A percentile compares a stretch with the other conserved stretches of the same genome.
Conservation (phyloP, 30 jellyfish, hydroid and myxozoan species). For the Chironex yamaguchii region DNA sequence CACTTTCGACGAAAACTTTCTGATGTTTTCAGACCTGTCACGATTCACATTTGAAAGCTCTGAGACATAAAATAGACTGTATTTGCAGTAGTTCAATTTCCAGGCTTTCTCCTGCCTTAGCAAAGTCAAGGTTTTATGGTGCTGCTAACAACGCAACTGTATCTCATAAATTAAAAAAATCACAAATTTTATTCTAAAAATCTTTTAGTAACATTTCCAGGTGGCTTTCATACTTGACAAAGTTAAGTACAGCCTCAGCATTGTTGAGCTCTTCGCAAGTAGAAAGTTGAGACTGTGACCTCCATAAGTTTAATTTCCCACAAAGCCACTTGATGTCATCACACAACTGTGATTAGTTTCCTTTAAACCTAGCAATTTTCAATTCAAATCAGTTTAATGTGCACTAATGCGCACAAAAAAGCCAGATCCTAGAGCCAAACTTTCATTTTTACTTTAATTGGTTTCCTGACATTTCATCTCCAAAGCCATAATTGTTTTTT, state of each 20-base stretch:
- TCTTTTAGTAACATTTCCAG: slow-evolving; percentile 9
- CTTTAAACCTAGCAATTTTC: background rate
- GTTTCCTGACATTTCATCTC: slow-evolving; percentile 7
- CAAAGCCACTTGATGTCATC: background rate
- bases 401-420: slow-evolving; percentile 25
- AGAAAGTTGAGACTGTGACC: background rate
- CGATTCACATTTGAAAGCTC: no score
- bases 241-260: background rate
- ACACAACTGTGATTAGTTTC: background rate
- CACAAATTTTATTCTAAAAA: slow-evolving; percentile 6
- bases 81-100: slow-evolving; percentile 18
- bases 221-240: background rate
- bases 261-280: background rate
- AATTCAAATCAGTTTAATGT: slow-evolving; percentile 3
- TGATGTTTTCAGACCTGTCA: background rate
- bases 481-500: background rate
- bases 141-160: background rate
- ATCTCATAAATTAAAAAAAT: background rate
- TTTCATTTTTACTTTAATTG: background rate
- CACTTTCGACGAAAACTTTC: background rate
- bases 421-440: background rate
- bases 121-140: slow-evolving; percentile 5
- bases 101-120: slow-evolving; percentile 1
- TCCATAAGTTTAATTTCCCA: background rate
- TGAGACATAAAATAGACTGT: background rate